Evolutionary conservation across 2,888 invertebrate species (phyloP), one percentile per base, ranked within the genome.

Genomic region (Beris morrisii): DNA sequence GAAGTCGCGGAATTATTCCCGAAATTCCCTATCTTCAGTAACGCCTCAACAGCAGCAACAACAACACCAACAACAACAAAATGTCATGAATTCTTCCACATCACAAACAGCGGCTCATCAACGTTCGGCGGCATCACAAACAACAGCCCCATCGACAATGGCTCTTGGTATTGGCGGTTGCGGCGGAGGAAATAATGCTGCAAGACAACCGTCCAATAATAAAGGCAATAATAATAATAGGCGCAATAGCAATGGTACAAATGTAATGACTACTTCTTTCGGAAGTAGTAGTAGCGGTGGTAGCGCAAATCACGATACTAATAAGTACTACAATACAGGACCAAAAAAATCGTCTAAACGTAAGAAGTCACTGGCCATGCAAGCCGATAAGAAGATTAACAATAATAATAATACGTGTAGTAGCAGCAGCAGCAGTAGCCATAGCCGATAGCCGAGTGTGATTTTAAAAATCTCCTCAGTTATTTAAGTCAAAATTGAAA

Each of bases 251-350:
- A 65, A 64, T 57, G 56, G 64, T 55, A 59, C 68, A 52, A 68
- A 67, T 28, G 65, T 69, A n/a, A 69, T 67, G 67, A 77, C 76
- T 72, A 78, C 78, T 73, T 77, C 78, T 71, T 75, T 63, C 68
- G 70, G 72, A 43, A 69, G 69, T 59, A 69, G 67, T 64, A 73
- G 73, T 65, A 73, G 73, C 69, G 70, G 73, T 70, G 72, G 74
- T 69, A 71, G 69, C 65, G 68, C 59, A 70, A 73, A 71, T 69
- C 71, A 69, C 38, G 67, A 55, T n/a, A 67, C 57, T 53, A 67
- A 67, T 58, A 69, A 66, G 38, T 64, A 66, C 50, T 67, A 65
- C 22, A 57, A 63, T 64, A 57, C 53, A 38, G 57, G 45, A 58
- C 70, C 67, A 63, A 69, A 71, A 65, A 70, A 71, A 56, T 67